Evolutionary conservation across 1,140 invertebrate species (phyloP).

Genomic region (Spodoptera litura): DNA sequence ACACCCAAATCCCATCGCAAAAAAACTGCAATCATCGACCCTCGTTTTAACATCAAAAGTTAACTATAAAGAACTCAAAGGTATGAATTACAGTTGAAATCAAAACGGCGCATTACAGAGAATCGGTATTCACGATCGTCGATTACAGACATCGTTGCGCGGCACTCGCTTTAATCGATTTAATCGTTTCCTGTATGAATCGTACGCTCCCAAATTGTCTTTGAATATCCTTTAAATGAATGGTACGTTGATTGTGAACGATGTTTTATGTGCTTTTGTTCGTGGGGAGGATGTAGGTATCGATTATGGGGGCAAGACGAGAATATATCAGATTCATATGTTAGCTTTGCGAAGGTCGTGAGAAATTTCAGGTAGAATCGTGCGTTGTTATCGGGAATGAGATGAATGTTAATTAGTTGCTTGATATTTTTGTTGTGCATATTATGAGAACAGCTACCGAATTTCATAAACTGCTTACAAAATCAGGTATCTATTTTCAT

Average conservation of each 20-base stretch:
- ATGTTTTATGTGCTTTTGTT: slow-evolving; percentile 34
- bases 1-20: background rate
- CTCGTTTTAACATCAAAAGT: background rate
- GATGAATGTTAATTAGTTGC: too few species aligned
- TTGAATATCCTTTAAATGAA: slow-evolving; percentile 37
- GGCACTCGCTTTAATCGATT: slow-evolving; percentile 24
- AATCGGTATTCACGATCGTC: slow-evolving; percentile 27
- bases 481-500: too few species aligned
- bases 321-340: background rate
- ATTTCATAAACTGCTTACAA: too few species aligned
- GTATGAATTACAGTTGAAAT: slow-evolving; percentile 3
- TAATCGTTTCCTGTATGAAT: slow-evolving; percentile 39
- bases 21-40: background rate
- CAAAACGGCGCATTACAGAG: slow-evolving; percentile 25
- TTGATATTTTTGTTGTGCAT: too few species aligned
- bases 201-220: slow-evolving; percentile 31
- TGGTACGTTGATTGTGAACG: slow-evolving; percentile 13
- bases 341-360: too few species aligned
- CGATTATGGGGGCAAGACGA: too few species aligned
- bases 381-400: too few species aligned
- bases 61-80: background rate
- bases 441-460: too few species aligned
- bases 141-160: slow-evolving; percentile 33
- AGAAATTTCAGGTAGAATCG: too few species aligned
- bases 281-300: background rate